phyloP scores from a whole-genome alignment of 2,113 vertebrate genomes.

The Herpailurus yagouaroundi region DNA sequence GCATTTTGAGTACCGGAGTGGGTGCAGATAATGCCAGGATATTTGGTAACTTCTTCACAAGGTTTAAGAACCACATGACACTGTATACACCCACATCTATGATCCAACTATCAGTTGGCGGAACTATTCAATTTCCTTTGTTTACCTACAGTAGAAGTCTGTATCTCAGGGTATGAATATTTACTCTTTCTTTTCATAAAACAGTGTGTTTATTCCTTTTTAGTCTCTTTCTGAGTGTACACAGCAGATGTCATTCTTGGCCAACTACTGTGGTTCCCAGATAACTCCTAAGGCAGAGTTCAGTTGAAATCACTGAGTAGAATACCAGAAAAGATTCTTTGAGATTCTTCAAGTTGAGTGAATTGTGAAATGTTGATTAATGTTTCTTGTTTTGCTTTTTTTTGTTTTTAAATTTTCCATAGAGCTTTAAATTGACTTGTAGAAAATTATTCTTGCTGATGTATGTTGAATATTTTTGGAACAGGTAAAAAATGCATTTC shows the following conservation, averaged over 20 bases:
- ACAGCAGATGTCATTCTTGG: background rate
- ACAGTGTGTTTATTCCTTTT: background rate
- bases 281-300: background rate
- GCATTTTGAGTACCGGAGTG: background rate
- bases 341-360: background rate
- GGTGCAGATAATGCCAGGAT: background rate
- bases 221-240: background rate
- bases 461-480: conserved; percentile 57
- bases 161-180: background rate
- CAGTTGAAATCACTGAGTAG: background rate
- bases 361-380: background rate
- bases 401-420: background rate
- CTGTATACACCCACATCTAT: background rate
- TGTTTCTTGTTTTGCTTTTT: background rate
- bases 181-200: background rate
- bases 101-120: background rate
- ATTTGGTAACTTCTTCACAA: background rate
- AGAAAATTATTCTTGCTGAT: conserved; percentile 29
- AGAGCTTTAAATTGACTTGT: background rate
- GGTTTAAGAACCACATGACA: background rate
- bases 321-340: background rate
- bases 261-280: rapidly evolving
- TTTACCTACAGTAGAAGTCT: background rate
- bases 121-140: background rate
- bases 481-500: conserved; percentile 77